Evolutionary conservation across 1,140 invertebrate genomes (phyloP).

Genomic region (Pseudachorutes palmiensis): DNA sequence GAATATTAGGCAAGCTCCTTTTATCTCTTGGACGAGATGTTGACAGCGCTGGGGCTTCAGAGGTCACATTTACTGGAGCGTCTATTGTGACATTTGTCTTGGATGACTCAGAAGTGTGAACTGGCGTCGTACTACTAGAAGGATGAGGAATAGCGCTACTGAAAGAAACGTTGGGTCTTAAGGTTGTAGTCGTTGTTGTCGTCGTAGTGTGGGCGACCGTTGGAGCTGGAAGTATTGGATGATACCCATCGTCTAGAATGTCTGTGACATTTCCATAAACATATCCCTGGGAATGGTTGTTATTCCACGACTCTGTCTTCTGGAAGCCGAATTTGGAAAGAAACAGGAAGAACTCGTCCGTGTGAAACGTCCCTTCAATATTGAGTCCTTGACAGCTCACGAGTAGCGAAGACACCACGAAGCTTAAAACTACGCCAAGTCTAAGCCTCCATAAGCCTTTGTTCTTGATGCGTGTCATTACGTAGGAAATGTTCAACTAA

Average conservation of each 20-base stretch:
- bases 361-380: conserved; percentile 56
- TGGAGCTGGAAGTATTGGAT: not conserved
- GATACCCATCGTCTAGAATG: conserved; percentile 12
- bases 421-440: not conserved
- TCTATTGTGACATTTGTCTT: no score
- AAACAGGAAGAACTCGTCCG: conserved; percentile 77
- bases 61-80: no score
- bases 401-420: not conserved
- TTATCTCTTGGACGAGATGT: not conserved
- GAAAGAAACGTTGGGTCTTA: not conserved
- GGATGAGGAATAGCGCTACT: not conserved
- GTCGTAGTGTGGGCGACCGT: conserved; percentile 4
- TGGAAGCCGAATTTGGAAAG: conserved; percentile 92
- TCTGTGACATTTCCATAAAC: conserved; percentile 86
- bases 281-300: conserved; percentile 77
- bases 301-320: conserved; percentile 77
- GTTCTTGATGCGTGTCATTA: no score
- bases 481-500: no score
- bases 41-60: no score
- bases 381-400: conserved; percentile 45
- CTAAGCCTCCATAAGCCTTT: no score
- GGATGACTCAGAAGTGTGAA: not conserved
- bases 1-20: not conserved
- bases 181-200: not conserved
- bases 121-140: not conserved